Conservation (phyloP, 2,797 vertebrate species). For the Myripristis jacobus region DNA sequence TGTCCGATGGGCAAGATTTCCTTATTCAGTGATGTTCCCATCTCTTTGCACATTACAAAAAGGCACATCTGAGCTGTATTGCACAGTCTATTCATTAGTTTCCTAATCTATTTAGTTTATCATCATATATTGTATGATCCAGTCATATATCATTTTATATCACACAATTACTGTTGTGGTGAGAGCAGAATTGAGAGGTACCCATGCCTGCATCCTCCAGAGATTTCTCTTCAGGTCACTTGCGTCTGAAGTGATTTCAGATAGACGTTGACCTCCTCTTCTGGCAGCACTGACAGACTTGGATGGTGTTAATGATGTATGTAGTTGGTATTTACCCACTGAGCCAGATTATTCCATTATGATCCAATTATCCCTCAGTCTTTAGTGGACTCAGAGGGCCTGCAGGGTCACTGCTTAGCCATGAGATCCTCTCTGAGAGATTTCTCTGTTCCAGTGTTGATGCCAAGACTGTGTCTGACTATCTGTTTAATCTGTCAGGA, state of each 20-base stretch:
- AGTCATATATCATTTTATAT: background rate
- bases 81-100: too few relatives aligned
- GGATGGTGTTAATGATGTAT: slow-evolving; percentile 67
- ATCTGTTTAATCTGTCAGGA: slow-evolving; percentile 20
- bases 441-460: slow-evolving; percentile 30
- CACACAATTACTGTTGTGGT: background rate
- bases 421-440: slow-evolving; percentile 54
- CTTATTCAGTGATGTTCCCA: too few relatives aligned
- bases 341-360: slow-evolving; percentile 72
- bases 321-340: slow-evolving; percentile 68
- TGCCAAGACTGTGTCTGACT: slow-evolving; percentile 28
- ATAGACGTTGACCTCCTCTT: slow-evolving; percentile 57
- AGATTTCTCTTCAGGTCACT: slow-evolving; percentile 29
- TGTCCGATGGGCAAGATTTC: background rate
- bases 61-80: too few relatives aligned
- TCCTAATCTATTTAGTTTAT: too few relatives aligned
- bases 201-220: background rate
- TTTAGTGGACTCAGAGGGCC: slow-evolving; percentile 56
- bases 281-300: slow-evolving; percentile 44
- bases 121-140: background rate
- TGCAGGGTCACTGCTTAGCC: slow-evolving; percentile 59
- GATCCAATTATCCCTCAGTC: slow-evolving; percentile 71
- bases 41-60: too few relatives aligned
- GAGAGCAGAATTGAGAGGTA: background rate
- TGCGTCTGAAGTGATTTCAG: slow-evolving; percentile 45